Evolutionary conservation across 2,888 invertebrate species (phyloP).

Genomic region (Mythimna ferrago): DNA sequence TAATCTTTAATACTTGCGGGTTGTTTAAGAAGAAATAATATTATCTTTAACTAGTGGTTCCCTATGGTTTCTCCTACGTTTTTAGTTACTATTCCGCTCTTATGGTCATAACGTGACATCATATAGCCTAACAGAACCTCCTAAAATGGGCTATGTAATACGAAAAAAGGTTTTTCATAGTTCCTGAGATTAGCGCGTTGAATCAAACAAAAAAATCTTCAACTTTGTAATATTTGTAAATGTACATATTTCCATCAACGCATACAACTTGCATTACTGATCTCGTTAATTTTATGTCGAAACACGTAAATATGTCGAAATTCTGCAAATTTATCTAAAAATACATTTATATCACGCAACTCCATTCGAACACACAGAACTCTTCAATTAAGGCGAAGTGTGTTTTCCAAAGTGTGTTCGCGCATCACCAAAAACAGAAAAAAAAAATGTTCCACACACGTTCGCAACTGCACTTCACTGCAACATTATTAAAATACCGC

Average conservation of each 20-base stretch:
- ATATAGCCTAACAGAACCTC: no score
- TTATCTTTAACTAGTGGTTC: no score
- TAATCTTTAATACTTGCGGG: background rate
- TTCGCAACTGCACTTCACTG: conserved; percentile 43
- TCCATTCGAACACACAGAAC: background rate
- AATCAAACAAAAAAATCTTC: no score
- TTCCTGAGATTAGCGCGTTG: no score
- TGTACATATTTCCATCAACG: conserved; percentile 19
- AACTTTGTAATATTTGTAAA: background rate
- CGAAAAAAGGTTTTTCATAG: no score
- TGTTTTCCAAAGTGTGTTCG: background rate
- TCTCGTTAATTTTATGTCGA: conserved; percentile 6
- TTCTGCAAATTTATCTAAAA: conserved; percentile 38
- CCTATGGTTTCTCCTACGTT: no score
- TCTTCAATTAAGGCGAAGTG: conserved; percentile 30
- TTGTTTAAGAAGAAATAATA: no score
- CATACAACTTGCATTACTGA: background rate
- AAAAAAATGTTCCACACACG: background rate
- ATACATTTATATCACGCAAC: conserved; percentile 3
- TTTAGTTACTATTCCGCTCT: no score
- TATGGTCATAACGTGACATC: no score
- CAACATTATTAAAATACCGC: conserved; percentile 65
- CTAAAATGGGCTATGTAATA: no score
- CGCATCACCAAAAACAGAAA: conserved; percentile 1
- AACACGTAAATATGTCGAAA: conserved; percentile 45